A percentile compares a stretch with the other conserved stretches of the same genome.
Conservation (phyloP, 1,140 invertebrate genomes). For the Euura saliciscinereae region DNA sequence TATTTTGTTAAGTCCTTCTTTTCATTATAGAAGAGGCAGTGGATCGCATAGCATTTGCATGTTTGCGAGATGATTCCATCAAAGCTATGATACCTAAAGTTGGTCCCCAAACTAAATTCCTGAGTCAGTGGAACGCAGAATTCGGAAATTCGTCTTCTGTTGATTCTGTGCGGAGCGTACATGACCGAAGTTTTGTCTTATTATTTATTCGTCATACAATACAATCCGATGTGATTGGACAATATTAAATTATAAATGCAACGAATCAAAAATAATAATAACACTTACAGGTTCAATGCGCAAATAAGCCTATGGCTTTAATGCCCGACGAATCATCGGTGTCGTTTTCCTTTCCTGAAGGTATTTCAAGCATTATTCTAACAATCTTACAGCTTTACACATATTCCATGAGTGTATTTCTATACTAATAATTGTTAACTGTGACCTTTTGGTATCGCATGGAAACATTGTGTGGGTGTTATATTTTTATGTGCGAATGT, state of each 20-base stretch:
- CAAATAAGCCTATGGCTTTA: too few species aligned
- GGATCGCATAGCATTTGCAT: not conserved
- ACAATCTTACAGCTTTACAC: not conserved
- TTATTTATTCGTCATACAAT: not conserved
- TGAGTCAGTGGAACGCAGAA: conserved; percentile 11
- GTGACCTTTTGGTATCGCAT: not conserved
- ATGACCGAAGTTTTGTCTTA: not conserved
- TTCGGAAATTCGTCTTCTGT: not conserved
- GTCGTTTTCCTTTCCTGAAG: not conserved
- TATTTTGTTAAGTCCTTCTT: conserved; percentile 2
- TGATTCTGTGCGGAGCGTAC: not conserved
- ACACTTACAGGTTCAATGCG: too few species aligned
- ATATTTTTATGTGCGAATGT: not conserved
- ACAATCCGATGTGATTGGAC: not conserved
- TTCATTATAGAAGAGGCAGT: not conserved
- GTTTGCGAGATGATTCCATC: conserved; percentile 2
- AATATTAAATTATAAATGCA: not conserved
- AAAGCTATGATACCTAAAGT: conserved; percentile 11
- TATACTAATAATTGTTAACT: not conserved
- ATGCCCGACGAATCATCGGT: too few species aligned
- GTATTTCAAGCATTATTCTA: not conserved
- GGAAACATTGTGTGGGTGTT: too few species aligned
- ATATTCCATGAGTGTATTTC: not conserved
- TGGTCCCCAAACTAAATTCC: conserved; percentile 15
- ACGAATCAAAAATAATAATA: not conserved